Percentiles rank a stretch among this genome's conserved stretches.
Evolutionary conservation across 2,888 invertebrate genomes (phyloP).

Genomic region (Drosophila aldrichi): DNA sequence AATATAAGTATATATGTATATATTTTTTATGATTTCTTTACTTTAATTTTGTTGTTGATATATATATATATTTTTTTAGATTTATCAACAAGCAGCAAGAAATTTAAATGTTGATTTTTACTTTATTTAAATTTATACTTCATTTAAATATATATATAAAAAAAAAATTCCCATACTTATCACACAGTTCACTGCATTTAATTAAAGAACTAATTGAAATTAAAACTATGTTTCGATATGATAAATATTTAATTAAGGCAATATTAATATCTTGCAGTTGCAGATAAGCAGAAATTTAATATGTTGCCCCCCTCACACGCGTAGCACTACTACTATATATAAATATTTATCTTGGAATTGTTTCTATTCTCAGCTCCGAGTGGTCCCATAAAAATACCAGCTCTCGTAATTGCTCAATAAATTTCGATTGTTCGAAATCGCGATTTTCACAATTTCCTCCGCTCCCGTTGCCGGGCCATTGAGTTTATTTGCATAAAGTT

Average conservation of each 20-base stretch:
- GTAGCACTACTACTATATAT: background rate
- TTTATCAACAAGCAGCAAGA: conserved; percentile 21
- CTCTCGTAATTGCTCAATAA: conserved; percentile 33
- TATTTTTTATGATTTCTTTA: conserved; percentile 33
- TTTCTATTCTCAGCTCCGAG: conserved; percentile 9
- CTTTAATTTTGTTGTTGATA: background rate
- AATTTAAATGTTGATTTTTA: background rate
- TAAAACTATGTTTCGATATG: background rate
- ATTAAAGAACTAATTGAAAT: background rate
- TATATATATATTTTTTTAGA: conserved; percentile 32
- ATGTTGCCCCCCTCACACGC: no score
- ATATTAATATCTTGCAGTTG: background rate
- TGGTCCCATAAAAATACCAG: conserved; percentile 25
- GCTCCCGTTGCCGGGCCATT: conserved; percentile 4
- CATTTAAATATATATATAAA: no score
- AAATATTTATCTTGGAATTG: background rate
- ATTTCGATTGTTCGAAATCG: conserved; percentile 21
- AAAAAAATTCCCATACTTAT: no score
- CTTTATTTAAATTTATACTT: background rate
- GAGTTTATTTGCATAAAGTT: conserved; percentile 65
- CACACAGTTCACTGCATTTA: background rate
- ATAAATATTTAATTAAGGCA: conserved; percentile 4
- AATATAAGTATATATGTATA: conserved; percentile 30
- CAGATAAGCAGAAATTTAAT: conserved; percentile 4
- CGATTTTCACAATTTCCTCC: background rate